Percentiles rank a stretch among this genome's conserved stretches.
These are phyloP conservation scores for Umimayanthus kanabou DNA, from an alignment of 92 coral and sea anemone genomes.

Conservation along the genomic window DNA sequence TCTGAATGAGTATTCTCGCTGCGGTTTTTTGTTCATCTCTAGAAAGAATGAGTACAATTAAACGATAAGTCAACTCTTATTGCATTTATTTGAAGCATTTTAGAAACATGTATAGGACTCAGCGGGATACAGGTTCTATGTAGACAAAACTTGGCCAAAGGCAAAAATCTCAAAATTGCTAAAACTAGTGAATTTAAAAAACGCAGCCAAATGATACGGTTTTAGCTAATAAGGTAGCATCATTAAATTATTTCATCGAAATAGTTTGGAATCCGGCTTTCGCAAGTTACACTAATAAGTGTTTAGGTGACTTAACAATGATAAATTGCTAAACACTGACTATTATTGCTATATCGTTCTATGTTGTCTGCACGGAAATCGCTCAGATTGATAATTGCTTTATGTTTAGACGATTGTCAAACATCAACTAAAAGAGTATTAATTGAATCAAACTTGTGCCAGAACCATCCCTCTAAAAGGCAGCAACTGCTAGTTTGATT, in stretches of 20 bases:
- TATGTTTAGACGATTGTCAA: background rate
- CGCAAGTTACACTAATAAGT: constrained; percentile 1
- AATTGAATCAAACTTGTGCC: background rate
- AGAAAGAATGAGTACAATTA: background rate
- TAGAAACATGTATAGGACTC: background rate
- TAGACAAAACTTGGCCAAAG: constrained; percentile 26
- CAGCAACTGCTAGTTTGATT: background rate
- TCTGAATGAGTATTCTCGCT: background rate
- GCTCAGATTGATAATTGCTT: background rate
- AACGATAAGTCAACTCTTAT: background rate
- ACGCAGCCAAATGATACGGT: background rate
- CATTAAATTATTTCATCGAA: background rate
- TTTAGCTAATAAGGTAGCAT: background rate
- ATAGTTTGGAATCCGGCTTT: too few relatives aligned
- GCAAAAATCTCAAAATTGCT: background rate
- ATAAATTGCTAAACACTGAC: constrained; percentile 37
- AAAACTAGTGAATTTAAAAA: background rate
- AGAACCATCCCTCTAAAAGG: background rate
- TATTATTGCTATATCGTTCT: background rate
- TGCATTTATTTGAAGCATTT: background rate
- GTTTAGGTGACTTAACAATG: constrained; percentile 31
- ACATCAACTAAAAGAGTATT: background rate
- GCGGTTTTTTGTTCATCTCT: background rate
- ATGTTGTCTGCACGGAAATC: background rate
- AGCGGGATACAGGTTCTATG: constrained; percentile 5